Evolutionary conservation across 53 echinoderm and acorn worm species (phyloP).

Genomic region (Crossaster papposus): DNA sequence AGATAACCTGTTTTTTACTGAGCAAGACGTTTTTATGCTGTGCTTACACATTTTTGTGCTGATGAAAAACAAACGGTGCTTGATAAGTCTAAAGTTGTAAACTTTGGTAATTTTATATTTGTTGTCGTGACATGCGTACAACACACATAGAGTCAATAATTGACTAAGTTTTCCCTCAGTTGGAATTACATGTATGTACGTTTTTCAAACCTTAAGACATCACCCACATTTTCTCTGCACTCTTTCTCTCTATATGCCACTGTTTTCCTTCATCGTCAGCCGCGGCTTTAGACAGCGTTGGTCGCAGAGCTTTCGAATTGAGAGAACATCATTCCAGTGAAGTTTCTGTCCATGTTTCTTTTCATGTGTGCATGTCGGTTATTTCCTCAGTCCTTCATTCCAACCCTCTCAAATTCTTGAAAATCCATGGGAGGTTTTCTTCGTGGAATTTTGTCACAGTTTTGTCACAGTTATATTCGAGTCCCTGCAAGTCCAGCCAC

Average conservation of each 20-base stretch:
- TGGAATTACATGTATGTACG: too few relatives aligned
- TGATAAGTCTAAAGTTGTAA: neutral
- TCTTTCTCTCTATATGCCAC: neutral
- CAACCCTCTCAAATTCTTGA: neutral
- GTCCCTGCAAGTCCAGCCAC: too few relatives aligned
- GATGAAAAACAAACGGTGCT: neutral
- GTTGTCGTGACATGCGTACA: too few relatives aligned
- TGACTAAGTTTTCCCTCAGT: too few relatives aligned
- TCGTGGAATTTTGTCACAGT: too few relatives aligned
- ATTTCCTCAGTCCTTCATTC: neutral
- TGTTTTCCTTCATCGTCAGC: conserved; percentile 3
- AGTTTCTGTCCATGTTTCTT: conserved; percentile 18
- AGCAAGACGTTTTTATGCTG: too few relatives aligned
- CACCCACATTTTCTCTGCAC: neutral
- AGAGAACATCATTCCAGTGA: conserved; percentile 51
- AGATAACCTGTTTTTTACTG: too few relatives aligned
- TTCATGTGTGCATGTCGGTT: neutral
- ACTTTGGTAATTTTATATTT: too few relatives aligned
- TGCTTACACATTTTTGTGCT: neutral
- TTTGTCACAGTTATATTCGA: too few relatives aligned
- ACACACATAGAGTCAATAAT: too few relatives aligned
- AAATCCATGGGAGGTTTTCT: too few relatives aligned
- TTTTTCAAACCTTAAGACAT: too few relatives aligned
- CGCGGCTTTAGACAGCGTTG: conserved; percentile 37
- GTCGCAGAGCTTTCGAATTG: conserved; percentile 46